Conservation (phyloP, 2,797 vertebrate genomes). For the Centropyge bicolor region DNA sequence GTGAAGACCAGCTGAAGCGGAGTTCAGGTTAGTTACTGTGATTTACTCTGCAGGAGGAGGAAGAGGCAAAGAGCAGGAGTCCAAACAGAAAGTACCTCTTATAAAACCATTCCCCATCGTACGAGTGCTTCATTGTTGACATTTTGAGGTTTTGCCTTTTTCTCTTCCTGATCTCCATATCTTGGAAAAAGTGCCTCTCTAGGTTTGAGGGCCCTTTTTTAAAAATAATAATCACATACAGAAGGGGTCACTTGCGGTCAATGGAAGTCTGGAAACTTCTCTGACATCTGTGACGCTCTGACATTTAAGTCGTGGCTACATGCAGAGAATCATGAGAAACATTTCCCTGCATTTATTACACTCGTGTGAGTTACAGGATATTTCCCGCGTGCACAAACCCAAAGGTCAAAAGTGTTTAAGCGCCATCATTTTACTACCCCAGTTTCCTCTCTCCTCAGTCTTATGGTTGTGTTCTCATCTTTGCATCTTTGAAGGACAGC, state of each 20-base stretch:
- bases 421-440: conserved; percentile 11
- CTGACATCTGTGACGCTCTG: conserved; percentile 52
- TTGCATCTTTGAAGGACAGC: not conserved
- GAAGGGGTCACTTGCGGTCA: conserved; percentile 48
- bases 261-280: conserved; percentile 36
- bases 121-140: conserved; percentile 41
- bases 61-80: conserved; percentile 9
- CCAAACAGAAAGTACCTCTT: conserved; percentile 1
- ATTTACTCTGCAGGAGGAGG: conserved; percentile 15
- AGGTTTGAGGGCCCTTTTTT: conserved; percentile 33
- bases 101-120: conserved; percentile 4
- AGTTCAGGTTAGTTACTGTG: conserved; percentile 15
- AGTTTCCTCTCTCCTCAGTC: not conserved
- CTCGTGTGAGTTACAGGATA: conserved; percentile 21
- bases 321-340: conserved; percentile 48
- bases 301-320: conserved; percentile 69
- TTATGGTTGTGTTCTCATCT: not conserved
- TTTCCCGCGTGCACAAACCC: conserved; percentile 27
- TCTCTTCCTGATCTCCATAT: conserved; percentile 46
- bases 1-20: conserved; percentile 1
- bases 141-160: conserved; percentile 50
- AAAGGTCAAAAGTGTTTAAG: conserved; percentile 53
- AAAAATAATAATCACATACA: conserved; percentile 51
- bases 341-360: conserved; percentile 38
- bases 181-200: conserved; percentile 20